Percentiles rank a stretch among this genome's conserved stretches.
Conservation (phyloP, 2,113 vertebrate genomes). For the Mesitornis unicolor region DNA sequence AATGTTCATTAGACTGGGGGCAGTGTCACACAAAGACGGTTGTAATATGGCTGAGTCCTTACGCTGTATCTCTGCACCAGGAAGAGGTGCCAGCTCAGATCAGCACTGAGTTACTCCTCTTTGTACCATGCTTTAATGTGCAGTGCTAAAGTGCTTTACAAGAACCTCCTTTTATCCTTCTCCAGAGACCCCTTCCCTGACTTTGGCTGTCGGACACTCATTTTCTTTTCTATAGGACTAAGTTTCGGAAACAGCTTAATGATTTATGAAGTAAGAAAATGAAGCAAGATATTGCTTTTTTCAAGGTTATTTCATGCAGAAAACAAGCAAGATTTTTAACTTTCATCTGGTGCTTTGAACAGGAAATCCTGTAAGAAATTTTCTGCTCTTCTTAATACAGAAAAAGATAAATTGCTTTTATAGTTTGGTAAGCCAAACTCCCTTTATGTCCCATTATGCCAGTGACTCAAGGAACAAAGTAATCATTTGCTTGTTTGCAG, state of each 20-base stretch:
- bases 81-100: neutral
- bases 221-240: neutral
- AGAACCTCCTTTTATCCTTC: neutral
- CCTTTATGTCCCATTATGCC: neutral
- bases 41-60: neutral
- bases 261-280: neutral
- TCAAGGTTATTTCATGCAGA: slow-evolving; percentile 23
- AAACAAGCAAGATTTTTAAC: neutral
- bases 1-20: neutral
- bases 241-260: slow-evolving; percentile 10
- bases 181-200: neutral
- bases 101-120: neutral
- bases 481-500: neutral
- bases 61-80: neutral
- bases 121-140: neutral
- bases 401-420: neutral
- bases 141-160: neutral
- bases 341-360: neutral
- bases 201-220: neutral
- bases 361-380: neutral
- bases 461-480: neutral
- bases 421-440: neutral
- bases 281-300: slow-evolving; percentile 18
- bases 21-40: neutral
- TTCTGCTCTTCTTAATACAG: neutral